Base-by-base conservation (phyloP, 2,113 vertebrate genomes). In the Melospiza georgiana region DNA sequence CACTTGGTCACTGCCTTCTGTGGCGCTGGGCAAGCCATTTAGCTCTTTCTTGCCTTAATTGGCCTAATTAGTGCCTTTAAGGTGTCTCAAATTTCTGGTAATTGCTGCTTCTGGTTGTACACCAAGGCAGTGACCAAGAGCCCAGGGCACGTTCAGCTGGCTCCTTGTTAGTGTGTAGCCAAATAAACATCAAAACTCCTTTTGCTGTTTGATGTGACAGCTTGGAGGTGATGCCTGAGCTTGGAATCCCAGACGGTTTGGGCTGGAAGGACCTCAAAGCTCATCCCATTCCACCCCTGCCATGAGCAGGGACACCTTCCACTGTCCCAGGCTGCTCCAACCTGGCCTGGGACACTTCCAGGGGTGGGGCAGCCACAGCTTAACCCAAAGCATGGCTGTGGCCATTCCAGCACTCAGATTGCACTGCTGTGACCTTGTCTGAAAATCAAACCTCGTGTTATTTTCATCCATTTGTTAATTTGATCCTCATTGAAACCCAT, bases 401-500 rank as follows among this genome's bases (percentile, higher is more conserved):
- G 1, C 46, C 3, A 3, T 76, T 52, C 15, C 72, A 83, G 30
- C 37, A 4, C 19, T 27, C 33, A 17, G 14, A 10, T 2, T 76
- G 11, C 11, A 8, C 63, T 62, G 76, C 16, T 52, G 28, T 52
- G 73, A 52, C 37, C 67, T 76, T 30, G 30, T 15, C 49, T 79
- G 5, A 18, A 77, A 71, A 69, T 49, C 22, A 17, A 68, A 11
- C 24, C 31, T 2, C 22, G 0, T 22, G 23, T 71, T 61, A 4
- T 21, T 93, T 57, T 61, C 21, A 44, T 80, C 22, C 2, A 0
- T 87, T 44, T 69, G 10, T 65, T 65, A 3, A 30, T 81, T 71
- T 2, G 3, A 1, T 23, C 22, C 18, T 87, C 11, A 1, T 1
- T 58, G 57, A 74, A 91, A 43, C 35, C 2, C 14, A 33, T 8